Base-by-base conservation (phyloP, 2,797 vertebrate species). In the Siniperca undulata region DNA sequence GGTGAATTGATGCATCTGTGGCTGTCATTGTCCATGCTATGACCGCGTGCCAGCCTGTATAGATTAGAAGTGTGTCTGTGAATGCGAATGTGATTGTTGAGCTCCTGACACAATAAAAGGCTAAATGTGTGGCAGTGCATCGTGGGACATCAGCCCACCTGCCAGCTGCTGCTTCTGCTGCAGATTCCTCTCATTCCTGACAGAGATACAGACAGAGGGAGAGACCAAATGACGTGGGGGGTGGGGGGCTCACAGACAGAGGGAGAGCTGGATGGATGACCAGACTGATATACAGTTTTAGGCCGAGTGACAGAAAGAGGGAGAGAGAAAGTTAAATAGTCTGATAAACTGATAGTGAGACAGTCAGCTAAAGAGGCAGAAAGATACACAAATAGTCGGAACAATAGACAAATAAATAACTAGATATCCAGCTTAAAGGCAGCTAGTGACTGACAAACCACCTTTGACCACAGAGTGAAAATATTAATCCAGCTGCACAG, bases 131-230 rank as follows among this genome's bases (percentile, higher is more conserved):
- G 65, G 73, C 78, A 44, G 67, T 90, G 88, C 89, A 83, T 88
- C 78, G 56, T 83, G 89, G 92, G 92, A 87, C 82, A 85, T 42
- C 7, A 71, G 86, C 89, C 88, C 93, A 93, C 93, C 90, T 91
- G 92, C 88, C 95, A 94, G 86, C 92, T 93, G 91, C 91, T 93
- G 91, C 89, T 89, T 90, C 83, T 89, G 88, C 90, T 94, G 91
- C 92, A 87, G 93, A 95, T 96, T 96, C 92, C 89, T 89, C 72
- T 93, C 94, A 93, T 96, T 95, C 91, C 90, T 89, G 84, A 81
- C 81, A 11, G 69, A 78, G 52, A 72, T 61, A 77, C 55, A 52
- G 79, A 71, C 69, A 77, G 73, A 71, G 73, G 38, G 46, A 52
- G 50, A 68, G 73, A 60, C 55, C 20, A 59, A 70, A 62, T 44